Conservation (phyloP, 1,140 invertebrate genomes). For the Acromyrmex heyeri region DNA sequence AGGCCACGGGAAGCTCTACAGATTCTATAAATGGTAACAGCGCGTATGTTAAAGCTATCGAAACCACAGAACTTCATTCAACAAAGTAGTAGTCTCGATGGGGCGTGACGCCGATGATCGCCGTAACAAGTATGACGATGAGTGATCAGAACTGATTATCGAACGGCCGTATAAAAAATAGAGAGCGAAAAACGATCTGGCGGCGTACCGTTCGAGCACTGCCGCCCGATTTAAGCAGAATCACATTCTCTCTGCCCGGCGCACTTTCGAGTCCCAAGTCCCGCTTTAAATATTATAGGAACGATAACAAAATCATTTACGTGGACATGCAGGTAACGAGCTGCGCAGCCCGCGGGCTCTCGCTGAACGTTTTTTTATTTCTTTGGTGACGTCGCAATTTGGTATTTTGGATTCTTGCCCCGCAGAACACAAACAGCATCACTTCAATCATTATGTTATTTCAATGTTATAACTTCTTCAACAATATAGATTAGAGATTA, state of each 20-base stretch:
- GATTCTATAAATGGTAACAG: conserved; percentile 10
- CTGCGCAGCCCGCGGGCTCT: conserved; percentile 40
- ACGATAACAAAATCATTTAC: conserved; percentile 83
- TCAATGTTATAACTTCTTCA: too few species aligned
- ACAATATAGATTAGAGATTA: too few species aligned
- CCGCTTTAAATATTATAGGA: conserved; percentile 79
- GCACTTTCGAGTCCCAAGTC: background rate
- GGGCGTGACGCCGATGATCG: background rate
- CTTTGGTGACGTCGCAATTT: conserved; percentile 84
- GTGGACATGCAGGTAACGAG: conserved; percentile 25
- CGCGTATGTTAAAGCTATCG: conserved; percentile 21
- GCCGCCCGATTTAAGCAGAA: conserved; percentile 68
- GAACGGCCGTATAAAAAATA: conserved; percentile 84
- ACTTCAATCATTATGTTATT: too few species aligned
- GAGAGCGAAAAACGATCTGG: conserved; percentile 83
- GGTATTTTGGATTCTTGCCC: conserved; percentile 79
- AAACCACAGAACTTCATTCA: conserved; percentile 29
- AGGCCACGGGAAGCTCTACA: conserved; percentile 2
- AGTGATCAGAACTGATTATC: background rate
- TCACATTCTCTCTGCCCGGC: conserved; percentile 48
- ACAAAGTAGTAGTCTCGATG: background rate
- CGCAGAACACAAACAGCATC: too few species aligned
- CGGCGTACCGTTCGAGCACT: background rate
- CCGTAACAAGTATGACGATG: background rate
- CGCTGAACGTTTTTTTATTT: conserved; percentile 67